A percentile compares a stretch with the other conserved stretches of the same genome.
phyloP scores from a whole-genome alignment of 2,797 vertebrate species.

The Macrochelys suwanniensis region DNA sequence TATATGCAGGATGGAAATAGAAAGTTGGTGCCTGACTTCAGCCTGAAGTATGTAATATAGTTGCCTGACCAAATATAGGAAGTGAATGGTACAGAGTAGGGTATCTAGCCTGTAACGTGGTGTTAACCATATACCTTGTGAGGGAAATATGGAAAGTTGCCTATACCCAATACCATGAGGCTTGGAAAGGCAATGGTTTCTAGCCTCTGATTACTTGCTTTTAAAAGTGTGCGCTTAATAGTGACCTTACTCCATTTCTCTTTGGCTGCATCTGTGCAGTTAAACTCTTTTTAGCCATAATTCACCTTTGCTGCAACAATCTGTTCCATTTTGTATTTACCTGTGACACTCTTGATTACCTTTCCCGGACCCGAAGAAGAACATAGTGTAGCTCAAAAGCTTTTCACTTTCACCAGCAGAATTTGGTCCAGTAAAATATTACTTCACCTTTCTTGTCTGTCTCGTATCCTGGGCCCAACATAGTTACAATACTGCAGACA shows the following conservation, averaged over 20 bases:
- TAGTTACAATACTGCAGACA: no score
- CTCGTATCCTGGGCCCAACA: no score
- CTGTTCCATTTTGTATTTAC: no score
- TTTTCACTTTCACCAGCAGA: no score
- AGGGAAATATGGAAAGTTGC: not conserved
- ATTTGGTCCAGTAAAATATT: no score
- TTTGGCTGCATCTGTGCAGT: not conserved
- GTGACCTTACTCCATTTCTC: not conserved
- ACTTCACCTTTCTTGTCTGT: no score
- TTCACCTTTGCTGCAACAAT: not conserved
- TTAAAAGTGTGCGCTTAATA: not conserved
- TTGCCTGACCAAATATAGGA: not conserved
- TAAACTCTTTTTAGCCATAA: not conserved
- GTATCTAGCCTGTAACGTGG: rapidly evolving
- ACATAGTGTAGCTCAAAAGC: no score
- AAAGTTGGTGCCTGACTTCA: not conserved
- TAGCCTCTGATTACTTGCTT: not conserved
- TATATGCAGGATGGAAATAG: not conserved
- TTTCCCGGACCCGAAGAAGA: no score
- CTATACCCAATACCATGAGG: not conserved
- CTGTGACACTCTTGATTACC: no score
- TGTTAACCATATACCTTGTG: not conserved
- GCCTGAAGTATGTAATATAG: no score
- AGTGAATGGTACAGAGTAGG: not conserved
- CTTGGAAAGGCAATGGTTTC: not conserved